Base-by-base conservation (phyloP, 1,140 invertebrate genomes). In the Druon quercuslanigerum region DNA sequence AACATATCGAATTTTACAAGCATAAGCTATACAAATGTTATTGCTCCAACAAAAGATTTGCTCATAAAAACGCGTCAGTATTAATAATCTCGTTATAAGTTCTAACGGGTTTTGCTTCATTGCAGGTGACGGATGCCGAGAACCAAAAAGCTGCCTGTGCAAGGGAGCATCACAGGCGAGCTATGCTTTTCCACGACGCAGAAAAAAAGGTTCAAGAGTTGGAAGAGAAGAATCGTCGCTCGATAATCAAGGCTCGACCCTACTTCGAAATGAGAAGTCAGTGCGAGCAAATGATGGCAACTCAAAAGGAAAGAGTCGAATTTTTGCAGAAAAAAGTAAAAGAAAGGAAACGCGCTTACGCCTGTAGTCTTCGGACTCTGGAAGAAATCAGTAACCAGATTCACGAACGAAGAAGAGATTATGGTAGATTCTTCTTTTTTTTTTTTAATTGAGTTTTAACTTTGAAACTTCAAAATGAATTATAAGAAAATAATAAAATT, bases 321-420 rank as follows among this genome's bases (percentile, higher is more conserved):
- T 93, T 94, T 56, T 90, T 98, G 71, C 96, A 98, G 86, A 93
- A 93, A 85, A 94, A 95, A 76, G 96, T 99, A 25, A 90, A 93
- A 56, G 93, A 94, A 77, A 94, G 96, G 0, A 99, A 99, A 89
- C 91, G 93, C 79, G 94, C 94, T 74, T 98, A 98, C 88, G 93
- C 97, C 0, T 93, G 95, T 73, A 96, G 97, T 9, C 90, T 99
- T n/a, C 93, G 95, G 72, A 95, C 96, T 84, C 92, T 99, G 13
- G 98, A 99, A 91, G 93, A 95, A 85, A 98, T 99, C 83, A 98
- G 97, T 81, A 97, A 98, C 92, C 96, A 98, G 89, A 98, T 99
- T 85, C 97, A 99, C 91, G 87, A 93, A 92, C 75, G 92, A 90
- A 74, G 93, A 92, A 89, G 92, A 93, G 89, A 94, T 94, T 90